Base-by-base conservation (phyloP, 2,888 invertebrate genomes). In the Patella caerulea region DNA sequence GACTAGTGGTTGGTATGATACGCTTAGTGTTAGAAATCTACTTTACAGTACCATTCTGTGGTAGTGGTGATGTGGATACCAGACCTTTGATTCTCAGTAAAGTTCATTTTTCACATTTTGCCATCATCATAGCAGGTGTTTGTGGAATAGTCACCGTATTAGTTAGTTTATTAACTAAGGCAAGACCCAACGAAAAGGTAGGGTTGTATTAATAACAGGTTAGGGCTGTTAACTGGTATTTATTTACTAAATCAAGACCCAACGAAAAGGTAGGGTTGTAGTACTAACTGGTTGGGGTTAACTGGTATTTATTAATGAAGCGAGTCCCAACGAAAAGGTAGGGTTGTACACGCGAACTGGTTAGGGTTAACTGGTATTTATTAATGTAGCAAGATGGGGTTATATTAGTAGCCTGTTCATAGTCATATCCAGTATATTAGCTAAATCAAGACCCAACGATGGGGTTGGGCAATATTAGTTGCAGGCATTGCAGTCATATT, bases 1-100 rank as follows among this genome's bases (percentile, higher is more conserved):
- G 65, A 24, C 12, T 12, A 9, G 11, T 65, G 19, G 65, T 65
- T 14, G 65, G 65, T 24, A 12, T 65, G 24, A 19, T 24, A 4
- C 19, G 19, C 12, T 24, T 65, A 1, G 65, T 11, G 3, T 65
- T 19, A 65, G 65, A 65, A 65, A 24, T 65, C 12, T 24, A 65
- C 14, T 65, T 24, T 24, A 19, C 65, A 11, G 87, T 87, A 7
- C 92, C 92, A 7, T 79, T 90, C 0, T 93, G 93, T 82, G 88
- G 87, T 7, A 85, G 86, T 65, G 91, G 90, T 11, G 83, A 86
- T 71, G 80, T 81, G 24, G 86, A 86, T 78, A 79, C 78, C 17
- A 75, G 85, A n/a, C 82, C 84, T 2, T 75, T 59, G 19, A 79
- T 89, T 29, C 80, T 87, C 29, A 77, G 85, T 15, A 81, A 84